These are phyloP conservation scores for Gallinago undulata DNA, from an alignment of 2,113 vertebrate species.

Conservation along the genomic window DNA sequence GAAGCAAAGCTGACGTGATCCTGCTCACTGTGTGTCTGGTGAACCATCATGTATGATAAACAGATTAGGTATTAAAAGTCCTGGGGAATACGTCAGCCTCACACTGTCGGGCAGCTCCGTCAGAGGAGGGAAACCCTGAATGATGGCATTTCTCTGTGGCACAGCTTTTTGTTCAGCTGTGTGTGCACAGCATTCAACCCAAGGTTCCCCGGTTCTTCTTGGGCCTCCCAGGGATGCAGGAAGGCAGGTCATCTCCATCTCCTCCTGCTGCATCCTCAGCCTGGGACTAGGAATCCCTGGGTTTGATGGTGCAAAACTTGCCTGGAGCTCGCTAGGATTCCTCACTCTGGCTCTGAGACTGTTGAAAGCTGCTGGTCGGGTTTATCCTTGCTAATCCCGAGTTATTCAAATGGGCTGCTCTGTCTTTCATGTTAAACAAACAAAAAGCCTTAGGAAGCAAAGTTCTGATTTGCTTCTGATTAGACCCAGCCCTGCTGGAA, in stretches of 20 bases:
- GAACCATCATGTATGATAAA: rapidly evolving
- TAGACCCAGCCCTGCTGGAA: constrained; percentile 39
- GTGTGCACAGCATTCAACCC: neutral
- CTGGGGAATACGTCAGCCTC: neutral
- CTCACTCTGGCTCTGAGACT: neutral
- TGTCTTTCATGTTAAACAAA: constrained; percentile 23
- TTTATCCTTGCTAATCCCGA: neutral
- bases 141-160: neutral
- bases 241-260: neutral
- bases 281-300: neutral
- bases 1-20: neutral
- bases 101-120: rapidly evolving
- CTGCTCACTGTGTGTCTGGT: rapidly evolving
- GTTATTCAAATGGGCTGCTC: neutral
- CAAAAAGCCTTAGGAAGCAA: constrained; percentile 21
- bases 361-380: neutral
- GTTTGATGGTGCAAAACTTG: neutral
- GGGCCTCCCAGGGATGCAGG: neutral
- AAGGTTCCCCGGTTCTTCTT: rapidly evolving
- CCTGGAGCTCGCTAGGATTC: neutral
- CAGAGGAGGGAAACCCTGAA: neutral
- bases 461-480: constrained; percentile 27
- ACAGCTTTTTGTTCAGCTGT: neutral
- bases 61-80: neutral
- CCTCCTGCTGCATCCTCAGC: neutral